A percentile compares a stretch with the other conserved stretches of the same genome.
These are phyloP conservation scores for Oligia latruncula DNA, from an alignment of 2,888 invertebrate genomes.

Conservation along the genomic window DNA sequence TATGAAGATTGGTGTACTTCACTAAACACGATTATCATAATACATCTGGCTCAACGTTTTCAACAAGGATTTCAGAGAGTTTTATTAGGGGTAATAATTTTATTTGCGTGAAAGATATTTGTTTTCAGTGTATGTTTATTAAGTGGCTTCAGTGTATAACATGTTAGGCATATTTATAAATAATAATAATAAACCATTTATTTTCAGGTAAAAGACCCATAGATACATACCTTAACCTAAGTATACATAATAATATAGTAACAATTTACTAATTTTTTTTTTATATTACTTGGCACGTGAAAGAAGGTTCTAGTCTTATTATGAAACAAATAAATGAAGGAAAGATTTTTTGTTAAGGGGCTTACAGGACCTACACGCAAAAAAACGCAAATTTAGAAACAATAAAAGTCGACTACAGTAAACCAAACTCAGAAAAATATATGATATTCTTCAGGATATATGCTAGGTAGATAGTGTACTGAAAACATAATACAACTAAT, in stretches of 20 bases:
- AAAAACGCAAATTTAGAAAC: no score
- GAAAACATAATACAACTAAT: no score
- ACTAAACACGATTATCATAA: slow-evolving; percentile 36
- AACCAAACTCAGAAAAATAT: no score
- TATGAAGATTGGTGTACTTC: slow-evolving; percentile 42
- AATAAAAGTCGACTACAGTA: no score
- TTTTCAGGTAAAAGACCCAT: no score
- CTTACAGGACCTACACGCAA: no score
- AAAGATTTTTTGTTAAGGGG: neutral
- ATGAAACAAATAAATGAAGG: neutral
- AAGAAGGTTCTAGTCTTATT: neutral
- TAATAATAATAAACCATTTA: no score
- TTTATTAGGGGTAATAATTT: slow-evolving; percentile 33
- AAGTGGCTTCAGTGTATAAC: neutral
- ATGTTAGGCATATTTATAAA: neutral
- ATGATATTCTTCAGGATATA: no score
- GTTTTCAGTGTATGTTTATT: slow-evolving; percentile 16
- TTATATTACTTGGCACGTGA: neutral
- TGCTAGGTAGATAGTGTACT: no score
- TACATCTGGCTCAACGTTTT: slow-evolving; percentile 21
- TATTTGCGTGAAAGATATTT: slow-evolving; percentile 13
- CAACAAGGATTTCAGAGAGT: neutral
- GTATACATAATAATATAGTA: no score
- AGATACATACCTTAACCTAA: no score
- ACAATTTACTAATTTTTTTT: no score